Evolutionary conservation across 1,140 invertebrate species (phyloP).

Genomic region (Maniola jurtina): DNA sequence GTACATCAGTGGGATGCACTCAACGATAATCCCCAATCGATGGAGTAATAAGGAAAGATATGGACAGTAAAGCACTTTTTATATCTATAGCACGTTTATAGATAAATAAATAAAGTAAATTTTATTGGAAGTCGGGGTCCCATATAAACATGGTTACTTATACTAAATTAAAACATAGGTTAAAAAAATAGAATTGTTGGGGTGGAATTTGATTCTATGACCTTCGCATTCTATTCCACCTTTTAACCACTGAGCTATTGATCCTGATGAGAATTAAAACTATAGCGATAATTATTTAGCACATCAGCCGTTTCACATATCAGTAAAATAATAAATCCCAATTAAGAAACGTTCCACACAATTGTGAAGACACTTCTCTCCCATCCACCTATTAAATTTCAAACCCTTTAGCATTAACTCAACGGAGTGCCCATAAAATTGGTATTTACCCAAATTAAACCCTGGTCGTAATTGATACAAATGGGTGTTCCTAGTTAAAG

Average conservation of each 20-base stretch:
- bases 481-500: conserved; percentile 72
- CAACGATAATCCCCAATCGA: neutral
- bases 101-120: neutral
- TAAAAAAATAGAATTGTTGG: too few relatives aligned
- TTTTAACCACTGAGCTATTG: too few relatives aligned
- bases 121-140: too few relatives aligned
- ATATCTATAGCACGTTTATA: neutral
- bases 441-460: conserved; percentile 72
- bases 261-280: conserved; percentile 1
- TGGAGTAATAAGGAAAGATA: neutral
- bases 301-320: conserved; percentile 10
- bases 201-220: too few relatives aligned
- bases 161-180: too few relatives aligned
- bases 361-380: conserved; percentile 23
- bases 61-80: neutral
- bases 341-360: conserved; percentile 24
- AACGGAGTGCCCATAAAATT: conserved; percentile 66
- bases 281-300: conserved; percentile 4
- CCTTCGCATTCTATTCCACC: too few relatives aligned
- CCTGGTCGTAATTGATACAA: conserved; percentile 67
- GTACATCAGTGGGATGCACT: neutral
- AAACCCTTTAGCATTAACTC: conserved; percentile 51
- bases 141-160: too few relatives aligned
- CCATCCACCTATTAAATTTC: conserved; percentile 60
- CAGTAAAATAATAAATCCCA: conserved; percentile 22